phyloP scores from a whole-genome alignment of 2,888 invertebrate species.

The Eupithecia tripunctaria region DNA sequence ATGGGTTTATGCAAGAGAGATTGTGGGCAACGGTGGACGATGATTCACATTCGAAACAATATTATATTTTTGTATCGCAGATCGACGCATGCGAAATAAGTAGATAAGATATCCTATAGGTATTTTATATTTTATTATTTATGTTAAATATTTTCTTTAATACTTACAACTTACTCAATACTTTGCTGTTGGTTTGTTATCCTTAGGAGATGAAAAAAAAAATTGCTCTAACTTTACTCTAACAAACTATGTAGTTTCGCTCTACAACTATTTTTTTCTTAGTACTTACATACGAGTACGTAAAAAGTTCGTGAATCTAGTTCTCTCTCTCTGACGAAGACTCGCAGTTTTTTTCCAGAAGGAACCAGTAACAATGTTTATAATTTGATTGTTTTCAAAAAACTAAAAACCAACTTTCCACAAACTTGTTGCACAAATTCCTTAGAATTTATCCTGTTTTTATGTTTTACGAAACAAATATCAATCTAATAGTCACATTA shows the following conservation, averaged over 20 bases:
- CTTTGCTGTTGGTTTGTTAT: no score
- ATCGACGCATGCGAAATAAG: not conserved
- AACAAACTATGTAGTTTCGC: no score
- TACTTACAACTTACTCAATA: no score
- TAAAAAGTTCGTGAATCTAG: not conserved
- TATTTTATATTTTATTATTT: not conserved
- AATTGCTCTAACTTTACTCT: not conserved
- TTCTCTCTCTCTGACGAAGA: not conserved
- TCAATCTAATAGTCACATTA: no score
- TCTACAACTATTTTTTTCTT: no score
- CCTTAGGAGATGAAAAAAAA: no score
- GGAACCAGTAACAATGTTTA: not conserved
- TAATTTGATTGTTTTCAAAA: no score
- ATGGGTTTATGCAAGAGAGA: conserved; percentile 24
- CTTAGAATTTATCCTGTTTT: no score
- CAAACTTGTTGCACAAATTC: no score
- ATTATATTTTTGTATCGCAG: not conserved
- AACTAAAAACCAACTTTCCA: no score
- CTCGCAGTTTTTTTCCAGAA: not conserved
- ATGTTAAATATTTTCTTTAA: no score
- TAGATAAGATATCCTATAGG: not conserved
- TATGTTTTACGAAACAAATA: no score
- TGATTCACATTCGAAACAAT: conserved; percentile 8
- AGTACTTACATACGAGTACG: not conserved
- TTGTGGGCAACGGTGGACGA: not conserved